Base-by-base conservation (phyloP, 64 coral and sea anemone genomes). In the Montipora sp. region DNA sequence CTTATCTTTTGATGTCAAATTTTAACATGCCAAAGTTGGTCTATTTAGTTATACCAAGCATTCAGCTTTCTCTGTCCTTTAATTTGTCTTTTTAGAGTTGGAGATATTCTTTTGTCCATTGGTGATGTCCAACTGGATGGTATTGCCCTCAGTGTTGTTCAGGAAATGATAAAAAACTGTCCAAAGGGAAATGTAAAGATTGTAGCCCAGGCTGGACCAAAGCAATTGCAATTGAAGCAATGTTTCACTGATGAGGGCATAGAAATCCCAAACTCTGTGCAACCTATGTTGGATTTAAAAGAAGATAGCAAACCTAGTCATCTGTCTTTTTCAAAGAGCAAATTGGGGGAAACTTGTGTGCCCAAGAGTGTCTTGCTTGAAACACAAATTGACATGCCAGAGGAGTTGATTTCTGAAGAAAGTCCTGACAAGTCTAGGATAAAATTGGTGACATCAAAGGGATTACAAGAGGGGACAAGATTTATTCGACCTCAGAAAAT, bases 91-190 rank as follows among this genome's bases (percentile, higher is more conserved):
- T 72, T 50, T 46, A 98, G 95, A 75, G 83, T 98, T 79, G 95
- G 95, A 51, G 95, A 98, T 79, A 45, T 74, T 88, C 77, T 98
- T 11, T n/a, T 92, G 46, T 88, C 92, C n/a, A 90, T 98, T 18
- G 77, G 91, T 80, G 89, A 84, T 18, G 74, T 76, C 7, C 5
- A 51, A 16, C 57, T 94, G 11, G 61, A 90, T 22, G 63, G 84
- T 20, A 76, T 84, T 55, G 13, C 78, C 13, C 21, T 79, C 59
- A 51, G 80, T 43, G 89, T 92, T 53, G 95, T 88, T 10, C 92
- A 94, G 74, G 13, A 77, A 11, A 86, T 98, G 59, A 78, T 98
- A 24, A 90, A 98, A 45, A 75, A 78, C 18, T 98, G 92, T 15
- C 95, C 92, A 4, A 90, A 77, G 49, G 95, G 95, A 89, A 82